Evolutionary conservation across 1,140 invertebrate species (phyloP), one percentile per base, ranked within the genome.

Genomic region (Zaprionus africanus): DNA sequence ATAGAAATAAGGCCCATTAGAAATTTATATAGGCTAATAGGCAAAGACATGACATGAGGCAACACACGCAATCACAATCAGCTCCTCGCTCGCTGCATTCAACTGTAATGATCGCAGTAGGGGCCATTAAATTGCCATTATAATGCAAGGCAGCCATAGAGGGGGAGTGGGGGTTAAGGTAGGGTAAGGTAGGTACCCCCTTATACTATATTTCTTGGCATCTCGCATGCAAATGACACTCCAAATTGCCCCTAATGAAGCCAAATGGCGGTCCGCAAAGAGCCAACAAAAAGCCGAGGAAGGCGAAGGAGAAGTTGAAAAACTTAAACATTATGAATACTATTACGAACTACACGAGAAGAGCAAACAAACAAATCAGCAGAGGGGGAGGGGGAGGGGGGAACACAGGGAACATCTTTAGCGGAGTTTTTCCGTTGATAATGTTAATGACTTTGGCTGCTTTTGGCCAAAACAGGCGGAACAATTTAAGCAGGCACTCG

Each of bases 81-180:
- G 9, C 41, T 49, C 17, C 31, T 28, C 28, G 51, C n/a, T n/a
- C 13, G 17, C 41, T 61, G 41, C 26, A 17, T 19, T 31, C 56
- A 34, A 56, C 9, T 69, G 41, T 58, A 69, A 66, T 31, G 57
- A 65, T 38, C 19, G 51, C 31, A 49, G 65, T 56, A 60, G 59
- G 49, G 34, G 38, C 78, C 82, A 84, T 84, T 84, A 84, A 81
- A 69, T 78, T 51, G 66, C 74, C 82, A 84, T 84, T 84, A 85
- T 54, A 79, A 54, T 56, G 81, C 67, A 76, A 26, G 9, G 24
- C 9, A 38, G 26, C 0, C 9, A 24, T n/a, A 28, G 15, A 15
- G 19, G 13, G 4, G 28, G 19, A 13, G 2, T 22, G 12, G 22
- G 7, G n/a, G 6, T 17, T 43, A 41, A 12, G n/a, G 17, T 17